These are phyloP conservation scores for Reticulitermes speratus DNA, from an alignment of 1,140 invertebrate genomes.

Conservation along the genomic window DNA sequence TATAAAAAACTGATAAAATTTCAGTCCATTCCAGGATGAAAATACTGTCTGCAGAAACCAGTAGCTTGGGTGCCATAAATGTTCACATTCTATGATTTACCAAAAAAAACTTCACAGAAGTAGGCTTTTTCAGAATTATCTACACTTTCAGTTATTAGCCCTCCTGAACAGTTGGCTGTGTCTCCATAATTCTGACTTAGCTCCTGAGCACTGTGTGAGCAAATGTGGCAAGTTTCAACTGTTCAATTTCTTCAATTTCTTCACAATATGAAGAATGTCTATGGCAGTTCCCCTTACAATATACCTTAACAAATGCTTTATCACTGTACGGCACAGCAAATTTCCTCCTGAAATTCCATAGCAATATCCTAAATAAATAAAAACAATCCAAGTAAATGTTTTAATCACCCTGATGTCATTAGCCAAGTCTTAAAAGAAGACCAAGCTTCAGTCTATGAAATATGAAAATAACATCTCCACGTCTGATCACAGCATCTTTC, in stretches of 20 bases:
- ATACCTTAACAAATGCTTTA: not conserved
- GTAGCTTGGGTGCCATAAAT: too few relatives aligned
- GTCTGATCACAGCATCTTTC: not conserved
- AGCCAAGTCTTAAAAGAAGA: not conserved
- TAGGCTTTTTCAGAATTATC: too few relatives aligned
- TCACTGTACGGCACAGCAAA: not conserved
- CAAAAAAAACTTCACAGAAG: too few relatives aligned
- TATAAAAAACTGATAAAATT: too few relatives aligned
- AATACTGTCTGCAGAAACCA: too few relatives aligned
- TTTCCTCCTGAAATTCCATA: too few relatives aligned
- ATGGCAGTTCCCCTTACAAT: not conserved
- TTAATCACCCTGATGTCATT: not conserved
- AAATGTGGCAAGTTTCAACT: not conserved
- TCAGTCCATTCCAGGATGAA: too few relatives aligned
- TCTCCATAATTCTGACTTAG: too few relatives aligned
- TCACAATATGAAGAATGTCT: not conserved
- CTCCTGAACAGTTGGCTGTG: too few relatives aligned
- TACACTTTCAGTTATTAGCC: too few relatives aligned
- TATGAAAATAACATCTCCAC: constrained; percentile 14
- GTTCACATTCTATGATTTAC: too few relatives aligned
- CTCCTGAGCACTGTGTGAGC: not conserved
- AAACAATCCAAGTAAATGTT: not conserved
- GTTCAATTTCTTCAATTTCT: not conserved
- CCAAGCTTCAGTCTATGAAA: constrained; percentile 3
- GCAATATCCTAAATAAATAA: not conserved